These are phyloP conservation scores for Brachylomia viminalis DNA, from an alignment of 2,888 invertebrate genomes.

Conservation along the genomic window DNA sequence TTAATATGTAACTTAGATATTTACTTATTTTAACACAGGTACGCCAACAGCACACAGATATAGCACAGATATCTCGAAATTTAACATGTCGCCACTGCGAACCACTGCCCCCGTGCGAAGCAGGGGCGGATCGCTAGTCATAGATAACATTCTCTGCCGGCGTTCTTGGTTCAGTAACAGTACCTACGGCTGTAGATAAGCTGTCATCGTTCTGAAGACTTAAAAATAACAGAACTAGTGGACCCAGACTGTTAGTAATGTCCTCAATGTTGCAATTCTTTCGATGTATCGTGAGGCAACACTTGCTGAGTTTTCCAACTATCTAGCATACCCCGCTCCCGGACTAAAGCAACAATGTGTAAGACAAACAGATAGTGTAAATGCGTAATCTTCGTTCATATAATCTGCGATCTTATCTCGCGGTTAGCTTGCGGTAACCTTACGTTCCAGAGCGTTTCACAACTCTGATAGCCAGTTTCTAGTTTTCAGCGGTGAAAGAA, in stretches of 20 bases:
- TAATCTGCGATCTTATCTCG: constrained; percentile 76
- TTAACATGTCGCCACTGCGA: not conserved
- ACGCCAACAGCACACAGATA: not conserved
- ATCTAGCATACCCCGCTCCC: not conserved
- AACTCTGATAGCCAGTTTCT: constrained; percentile 63
- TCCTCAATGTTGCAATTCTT: not conserved
- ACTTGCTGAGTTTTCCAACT: not conserved
- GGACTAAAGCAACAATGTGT: constrained; percentile 37
- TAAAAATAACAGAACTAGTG: not conserved
- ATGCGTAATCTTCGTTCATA: constrained; percentile 70
- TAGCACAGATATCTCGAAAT: not conserved
- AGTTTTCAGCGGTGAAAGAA: constrained; percentile 53
- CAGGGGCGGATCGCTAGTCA: not conserved
- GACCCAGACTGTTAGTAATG: not conserved
- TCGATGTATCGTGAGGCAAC: not conserved
- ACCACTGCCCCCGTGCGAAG: no score
- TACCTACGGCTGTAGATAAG: not conserved
- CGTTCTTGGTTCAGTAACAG: not conserved
- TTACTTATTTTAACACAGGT: not conserved
- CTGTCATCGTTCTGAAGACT: not conserved
- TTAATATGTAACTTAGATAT: not conserved
- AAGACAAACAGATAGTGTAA: constrained; percentile 49
- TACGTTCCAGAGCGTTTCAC: constrained; percentile 74
- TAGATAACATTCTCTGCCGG: not conserved
- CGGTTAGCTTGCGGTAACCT: constrained; percentile 71